These are phyloP conservation scores for Zosterops japonicus DNA, from an alignment of 2,113 vertebrate genomes.

Conservation along the genomic window DNA sequence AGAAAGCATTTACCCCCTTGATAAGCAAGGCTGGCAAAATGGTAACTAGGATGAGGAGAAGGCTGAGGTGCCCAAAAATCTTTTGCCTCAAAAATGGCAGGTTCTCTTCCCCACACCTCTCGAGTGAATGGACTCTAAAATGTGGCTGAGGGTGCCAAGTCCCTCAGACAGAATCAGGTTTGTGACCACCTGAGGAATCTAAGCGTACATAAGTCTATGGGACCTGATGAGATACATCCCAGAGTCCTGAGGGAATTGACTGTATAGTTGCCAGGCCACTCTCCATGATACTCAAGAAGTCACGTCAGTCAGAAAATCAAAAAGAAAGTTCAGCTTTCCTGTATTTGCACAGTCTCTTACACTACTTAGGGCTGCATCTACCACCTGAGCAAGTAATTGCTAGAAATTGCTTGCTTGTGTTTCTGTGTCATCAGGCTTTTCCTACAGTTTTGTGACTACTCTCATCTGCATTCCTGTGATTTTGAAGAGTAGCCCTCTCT, in stretches of 20 bases:
- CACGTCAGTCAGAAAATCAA: background rate
- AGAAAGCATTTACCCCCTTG: background rate
- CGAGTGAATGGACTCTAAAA: background rate
- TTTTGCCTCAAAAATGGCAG: background rate
- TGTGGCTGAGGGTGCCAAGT: background rate
- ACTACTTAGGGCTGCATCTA: background rate
- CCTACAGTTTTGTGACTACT: background rate
- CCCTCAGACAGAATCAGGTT: background rate
- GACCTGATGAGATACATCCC: background rate
- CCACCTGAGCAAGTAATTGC: background rate
- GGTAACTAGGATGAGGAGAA: background rate
- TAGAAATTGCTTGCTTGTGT: background rate
- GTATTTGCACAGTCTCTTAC: background rate
- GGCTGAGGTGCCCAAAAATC: background rate
- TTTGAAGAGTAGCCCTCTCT: background rate
- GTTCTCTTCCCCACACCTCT: background rate
- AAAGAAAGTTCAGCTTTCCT: background rate
- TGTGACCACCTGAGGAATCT: background rate
- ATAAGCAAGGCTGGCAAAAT: background rate
- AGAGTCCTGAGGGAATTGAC: background rate
- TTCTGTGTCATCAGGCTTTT: background rate
- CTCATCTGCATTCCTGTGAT: background rate
- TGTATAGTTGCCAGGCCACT: background rate
- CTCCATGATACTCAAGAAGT: background rate
- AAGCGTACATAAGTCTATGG: background rate